phyloP scores from a whole-genome alignment of 2,113 vertebrate genomes.

The Microtus oregoni region DNA sequence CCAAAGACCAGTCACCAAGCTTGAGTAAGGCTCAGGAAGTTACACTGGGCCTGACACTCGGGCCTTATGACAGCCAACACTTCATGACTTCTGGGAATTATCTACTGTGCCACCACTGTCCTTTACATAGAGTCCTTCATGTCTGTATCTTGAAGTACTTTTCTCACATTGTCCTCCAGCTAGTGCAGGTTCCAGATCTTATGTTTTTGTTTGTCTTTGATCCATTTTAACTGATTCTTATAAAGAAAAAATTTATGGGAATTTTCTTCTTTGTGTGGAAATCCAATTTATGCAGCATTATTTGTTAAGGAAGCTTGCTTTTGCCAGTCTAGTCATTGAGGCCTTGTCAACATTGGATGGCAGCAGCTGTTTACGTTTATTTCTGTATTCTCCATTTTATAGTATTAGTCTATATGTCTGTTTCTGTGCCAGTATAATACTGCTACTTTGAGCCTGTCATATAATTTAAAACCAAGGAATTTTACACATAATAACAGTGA shows the following conservation, averaged over 20 bases:
- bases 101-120: not conserved
- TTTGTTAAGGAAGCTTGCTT: not conserved
- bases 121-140: not conserved
- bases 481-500: too few species aligned
- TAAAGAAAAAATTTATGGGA: too few species aligned
- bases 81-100: not conserved
- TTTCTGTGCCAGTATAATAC: not conserved
- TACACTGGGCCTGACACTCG: too few species aligned
- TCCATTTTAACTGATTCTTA: not conserved
- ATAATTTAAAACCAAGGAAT: not conserved
- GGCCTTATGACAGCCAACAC: too few species aligned
- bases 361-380: not conserved
- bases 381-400: not conserved
- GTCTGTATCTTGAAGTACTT: not conserved
- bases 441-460: not conserved
- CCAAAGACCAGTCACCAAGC: too few species aligned
- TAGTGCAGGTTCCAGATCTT: not conserved
- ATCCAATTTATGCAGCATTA: not conserved
- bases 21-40: too few species aligned
- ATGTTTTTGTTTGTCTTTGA: not conserved
- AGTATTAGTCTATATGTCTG: not conserved
- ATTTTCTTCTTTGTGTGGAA: not conserved
- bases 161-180: not conserved
- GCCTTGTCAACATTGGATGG: not conserved
- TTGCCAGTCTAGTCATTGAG: not conserved